Conservation (phyloP, 2,113 vertebrate genomes). For the Rhineura floridana region DNA sequence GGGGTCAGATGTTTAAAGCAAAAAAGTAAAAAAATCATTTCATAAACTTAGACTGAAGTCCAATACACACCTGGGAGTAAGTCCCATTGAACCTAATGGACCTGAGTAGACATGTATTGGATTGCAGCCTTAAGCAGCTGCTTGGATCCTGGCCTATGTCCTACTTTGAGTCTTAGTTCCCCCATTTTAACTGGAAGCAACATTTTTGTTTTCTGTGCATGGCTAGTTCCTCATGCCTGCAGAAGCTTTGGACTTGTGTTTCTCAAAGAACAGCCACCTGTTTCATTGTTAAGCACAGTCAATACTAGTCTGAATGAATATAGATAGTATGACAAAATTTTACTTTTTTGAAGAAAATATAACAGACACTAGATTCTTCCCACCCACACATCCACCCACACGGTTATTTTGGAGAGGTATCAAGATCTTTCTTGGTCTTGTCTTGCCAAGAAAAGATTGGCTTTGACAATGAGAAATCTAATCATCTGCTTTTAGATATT, state of each 20-base stretch:
- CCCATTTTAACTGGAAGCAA: not conserved
- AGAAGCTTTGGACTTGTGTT: not conserved
- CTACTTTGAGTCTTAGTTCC: not conserved
- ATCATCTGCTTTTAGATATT: not conserved
- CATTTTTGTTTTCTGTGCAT: not conserved
- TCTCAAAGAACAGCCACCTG: not conserved
- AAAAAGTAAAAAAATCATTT: not conserved
- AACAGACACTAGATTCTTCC: not conserved
- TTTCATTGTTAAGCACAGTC: not conserved
- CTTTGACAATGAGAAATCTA: not conserved
- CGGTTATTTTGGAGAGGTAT: not conserved
- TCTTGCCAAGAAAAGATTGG: not conserved
- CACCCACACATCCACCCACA: not conserved
- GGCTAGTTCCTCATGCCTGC: not conserved
- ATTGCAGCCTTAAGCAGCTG: too few species aligned
- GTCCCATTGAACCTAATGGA: too few species aligned
- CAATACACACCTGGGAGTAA: too few species aligned
- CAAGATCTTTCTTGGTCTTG: not conserved
- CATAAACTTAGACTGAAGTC: too few species aligned
- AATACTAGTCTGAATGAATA: not conserved
- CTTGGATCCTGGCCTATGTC: not conserved
- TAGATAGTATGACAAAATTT: not conserved
- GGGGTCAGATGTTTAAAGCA: not conserved
- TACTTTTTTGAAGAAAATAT: not conserved
- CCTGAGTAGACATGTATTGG: too few species aligned